These are phyloP conservation scores for Siniperca chuatsi DNA, from an alignment of 2,113 vertebrate genomes.

Conservation along the genomic window DNA sequence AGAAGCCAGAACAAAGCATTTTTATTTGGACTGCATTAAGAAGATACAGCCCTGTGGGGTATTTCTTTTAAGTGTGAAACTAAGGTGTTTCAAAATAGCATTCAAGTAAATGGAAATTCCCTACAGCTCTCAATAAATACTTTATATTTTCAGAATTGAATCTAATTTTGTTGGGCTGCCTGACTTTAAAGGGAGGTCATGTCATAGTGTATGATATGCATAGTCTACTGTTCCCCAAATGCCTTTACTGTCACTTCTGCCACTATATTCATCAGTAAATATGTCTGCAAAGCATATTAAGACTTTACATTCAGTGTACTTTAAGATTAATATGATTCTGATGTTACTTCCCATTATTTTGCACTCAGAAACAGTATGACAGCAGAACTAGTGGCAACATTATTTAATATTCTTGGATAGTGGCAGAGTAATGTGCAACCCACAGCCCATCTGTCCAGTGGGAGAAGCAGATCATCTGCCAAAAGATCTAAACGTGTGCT, in stretches of 20 bases:
- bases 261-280: neutral
- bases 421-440: slow-evolving; percentile 33
- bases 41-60: neutral
- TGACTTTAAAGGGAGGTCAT: neutral
- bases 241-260: neutral
- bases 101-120: slow-evolving; percentile 9
- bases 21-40: slow-evolving; percentile 4
- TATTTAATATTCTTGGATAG: slow-evolving; percentile 49
- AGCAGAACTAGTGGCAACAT: slow-evolving; percentile 26
- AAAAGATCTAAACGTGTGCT: slow-evolving; percentile 12
- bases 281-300: neutral
- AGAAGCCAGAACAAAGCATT: slow-evolving; percentile 19
- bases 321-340: neutral
- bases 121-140: neutral
- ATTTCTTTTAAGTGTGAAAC: neutral
- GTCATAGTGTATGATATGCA: neutral
- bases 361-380: neutral
- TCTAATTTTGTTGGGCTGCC: neutral
- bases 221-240: neutral
- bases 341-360: neutral
- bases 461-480: slow-evolving; percentile 27
- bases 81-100: neutral
- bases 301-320: neutral
- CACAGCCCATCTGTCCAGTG: slow-evolving; percentile 54
- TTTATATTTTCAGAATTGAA: neutral